Percentiles rank a stretch among this genome's conserved stretches.
Conservation (phyloP, 2,797 vertebrate genomes). For the Erithacus rubecula region DNA sequence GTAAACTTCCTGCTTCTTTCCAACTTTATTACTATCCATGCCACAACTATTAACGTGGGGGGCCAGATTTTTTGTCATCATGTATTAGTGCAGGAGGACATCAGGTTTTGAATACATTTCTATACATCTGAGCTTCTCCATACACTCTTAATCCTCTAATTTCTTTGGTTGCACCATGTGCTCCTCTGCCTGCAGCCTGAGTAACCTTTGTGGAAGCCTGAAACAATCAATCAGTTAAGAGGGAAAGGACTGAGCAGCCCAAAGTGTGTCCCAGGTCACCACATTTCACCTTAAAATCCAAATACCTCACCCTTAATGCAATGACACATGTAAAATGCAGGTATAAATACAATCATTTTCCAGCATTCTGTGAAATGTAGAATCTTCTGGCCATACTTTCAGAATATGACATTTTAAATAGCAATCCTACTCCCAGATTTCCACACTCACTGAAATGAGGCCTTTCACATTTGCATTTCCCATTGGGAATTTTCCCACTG, state of each 20-base stretch:
- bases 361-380: background rate
- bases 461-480: background rate
- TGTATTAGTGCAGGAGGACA: background rate
- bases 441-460: background rate
- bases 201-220: background rate
- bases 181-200: background rate
- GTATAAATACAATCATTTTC: background rate
- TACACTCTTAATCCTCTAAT: background rate
- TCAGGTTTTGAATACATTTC: background rate
- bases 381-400: background rate
- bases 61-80: background rate
- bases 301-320: background rate
- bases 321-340: background rate
- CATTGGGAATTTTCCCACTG: background rate
- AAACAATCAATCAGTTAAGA: background rate
- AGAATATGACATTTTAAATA: background rate
- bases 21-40: background rate
- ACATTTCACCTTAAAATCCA: background rate
- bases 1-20: background rate
- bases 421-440: background rate
- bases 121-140: background rate
- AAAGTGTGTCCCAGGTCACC: background rate
- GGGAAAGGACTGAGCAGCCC: background rate
- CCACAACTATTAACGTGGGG: background rate
- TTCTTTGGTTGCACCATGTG: background rate